Base-by-base conservation (phyloP, 2,888 invertebrate genomes). In the Scaptomyza polygonia region DNA sequence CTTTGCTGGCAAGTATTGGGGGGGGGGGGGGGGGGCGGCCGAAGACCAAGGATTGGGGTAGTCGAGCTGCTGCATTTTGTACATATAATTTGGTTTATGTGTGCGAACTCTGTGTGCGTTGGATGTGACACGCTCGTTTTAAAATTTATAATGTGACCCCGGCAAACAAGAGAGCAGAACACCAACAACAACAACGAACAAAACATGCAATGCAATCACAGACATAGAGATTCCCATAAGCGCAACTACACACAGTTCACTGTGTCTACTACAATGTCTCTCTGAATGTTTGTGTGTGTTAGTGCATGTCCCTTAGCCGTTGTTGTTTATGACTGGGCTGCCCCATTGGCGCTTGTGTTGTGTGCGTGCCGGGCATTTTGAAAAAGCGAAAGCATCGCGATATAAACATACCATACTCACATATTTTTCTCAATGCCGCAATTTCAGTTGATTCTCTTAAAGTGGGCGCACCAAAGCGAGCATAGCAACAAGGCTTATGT, bases 141-240 rank as follows among this genome's bases (percentile, higher is more conserved):
- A 87, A 87, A 84, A 84, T 84, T 87, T 84, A 84, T 87, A 86
- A 88, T 87, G 79, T 73, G 65, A 54, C 57, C 47, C 73, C 16
- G 47, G 63, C 65, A 56, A 73, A 74, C 65, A 77, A 67, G 62
- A 64, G 54, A 77, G 59, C 59, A 64, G 63, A 43, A 63, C 67
- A 68, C 67, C 56, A 67, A 43, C 53, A 67, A 39, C 12, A 43
- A 58, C 77, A 71, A 56, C 71, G 48, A 57, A 52, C 32, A 67
- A 43, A 62, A 86, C 81, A 86, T 80, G 81, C 67, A 84, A 72
- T 85, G 84, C 84, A 84, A 84, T 87, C 83, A 87, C 83, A 82
- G 88, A 87, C 84, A 65, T 72, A 81, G 77, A 84, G 82, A 85
- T 75, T 84, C 79, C 83, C 70, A 67, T 53, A 71, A 78, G 78